Evolutionary conservation across 1,140 invertebrate genomes (phyloP).

Genomic region (Radopholus similis): DNA sequence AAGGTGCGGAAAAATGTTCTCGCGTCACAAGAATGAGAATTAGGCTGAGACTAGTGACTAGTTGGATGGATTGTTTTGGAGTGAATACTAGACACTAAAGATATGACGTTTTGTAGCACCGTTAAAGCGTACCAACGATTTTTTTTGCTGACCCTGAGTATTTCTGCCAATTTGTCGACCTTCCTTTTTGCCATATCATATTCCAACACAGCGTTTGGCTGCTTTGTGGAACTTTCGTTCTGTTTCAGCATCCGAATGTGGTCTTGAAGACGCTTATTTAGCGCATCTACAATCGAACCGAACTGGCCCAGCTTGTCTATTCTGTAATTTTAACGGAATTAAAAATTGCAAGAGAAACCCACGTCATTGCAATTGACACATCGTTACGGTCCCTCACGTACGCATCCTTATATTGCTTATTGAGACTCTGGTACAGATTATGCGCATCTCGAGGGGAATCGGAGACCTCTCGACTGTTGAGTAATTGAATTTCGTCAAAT

Average conservation of each 20-base stretch:
- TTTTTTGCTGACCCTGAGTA: slow-evolving; percentile 24
- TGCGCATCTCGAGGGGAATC: slow-evolving; percentile 24
- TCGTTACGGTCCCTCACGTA: slow-evolving; percentile 21
- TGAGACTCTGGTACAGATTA: slow-evolving; percentile 4
- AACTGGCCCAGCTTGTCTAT: slow-evolving; percentile 29
- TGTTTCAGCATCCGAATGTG: slow-evolving; percentile 45
- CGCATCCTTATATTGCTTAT: slow-evolving; percentile 19
- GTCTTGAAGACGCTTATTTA: slow-evolving; percentile 47
- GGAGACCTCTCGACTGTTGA: slow-evolving; percentile 12
- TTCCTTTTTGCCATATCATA: slow-evolving; percentile 44
- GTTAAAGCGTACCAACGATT: background rate
- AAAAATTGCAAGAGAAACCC: slow-evolving; percentile 6
- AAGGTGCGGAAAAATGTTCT: too few relatives aligned
- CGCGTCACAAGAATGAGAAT: too few relatives aligned
- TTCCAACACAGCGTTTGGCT: slow-evolving; percentile 38
- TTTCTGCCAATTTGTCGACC: slow-evolving; percentile 41
- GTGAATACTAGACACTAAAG: too few relatives aligned
- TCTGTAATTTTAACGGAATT: slow-evolving; percentile 12
- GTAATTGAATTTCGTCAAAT: slow-evolving; percentile 24
- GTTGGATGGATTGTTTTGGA: too few relatives aligned
- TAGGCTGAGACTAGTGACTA: too few relatives aligned
- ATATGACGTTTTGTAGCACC: too few relatives aligned
- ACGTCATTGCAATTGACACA: slow-evolving; percentile 26
- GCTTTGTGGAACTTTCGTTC: slow-evolving; percentile 36
- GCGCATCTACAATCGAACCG: slow-evolving; percentile 19